Conservation (phyloP, 2,797 vertebrate species). For the Acanthurus lineatus region DNA sequence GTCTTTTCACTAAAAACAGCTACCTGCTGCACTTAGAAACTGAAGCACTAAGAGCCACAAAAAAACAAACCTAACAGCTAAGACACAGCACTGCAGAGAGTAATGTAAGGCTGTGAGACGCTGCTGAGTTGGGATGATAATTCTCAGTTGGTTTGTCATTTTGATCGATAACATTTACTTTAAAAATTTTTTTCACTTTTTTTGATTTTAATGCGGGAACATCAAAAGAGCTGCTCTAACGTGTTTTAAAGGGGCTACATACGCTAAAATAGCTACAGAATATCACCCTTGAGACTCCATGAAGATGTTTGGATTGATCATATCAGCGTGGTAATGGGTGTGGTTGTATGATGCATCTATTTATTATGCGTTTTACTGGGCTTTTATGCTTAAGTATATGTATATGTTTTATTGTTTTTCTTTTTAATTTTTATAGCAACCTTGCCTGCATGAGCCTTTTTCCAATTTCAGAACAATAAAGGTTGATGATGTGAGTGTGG, state of each 20-base stretch:
- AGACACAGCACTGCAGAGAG: neutral
- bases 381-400: conserved; percentile 37
- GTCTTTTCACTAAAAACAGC: too few relatives aligned
- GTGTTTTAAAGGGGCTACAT: neutral
- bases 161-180: neutral
- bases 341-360: conserved; percentile 21
- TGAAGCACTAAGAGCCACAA: neutral
- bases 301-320: conserved; percentile 1
- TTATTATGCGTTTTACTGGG: conserved; percentile 53
- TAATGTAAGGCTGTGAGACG: neutral
- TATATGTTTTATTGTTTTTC: conserved; percentile 60
- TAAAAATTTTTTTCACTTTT: neutral
- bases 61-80: neutral
- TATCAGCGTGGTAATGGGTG: conserved; percentile 20
- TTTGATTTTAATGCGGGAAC: neutral
- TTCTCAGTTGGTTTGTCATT: neutral
- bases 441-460: conserved; percentile 36
- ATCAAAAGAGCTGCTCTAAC: neutral
- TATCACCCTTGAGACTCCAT: neutral
- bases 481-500: conserved; percentile 58
- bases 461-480: conserved; percentile 62
- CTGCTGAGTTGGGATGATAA: neutral
- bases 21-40: too few relatives aligned
- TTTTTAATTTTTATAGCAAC: conserved; percentile 58
- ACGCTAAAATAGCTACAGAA: conserved; percentile 7